These are phyloP conservation scores for Felis chaus DNA, from an alignment of 2,113 vertebrate species.

Conservation along the genomic window DNA sequence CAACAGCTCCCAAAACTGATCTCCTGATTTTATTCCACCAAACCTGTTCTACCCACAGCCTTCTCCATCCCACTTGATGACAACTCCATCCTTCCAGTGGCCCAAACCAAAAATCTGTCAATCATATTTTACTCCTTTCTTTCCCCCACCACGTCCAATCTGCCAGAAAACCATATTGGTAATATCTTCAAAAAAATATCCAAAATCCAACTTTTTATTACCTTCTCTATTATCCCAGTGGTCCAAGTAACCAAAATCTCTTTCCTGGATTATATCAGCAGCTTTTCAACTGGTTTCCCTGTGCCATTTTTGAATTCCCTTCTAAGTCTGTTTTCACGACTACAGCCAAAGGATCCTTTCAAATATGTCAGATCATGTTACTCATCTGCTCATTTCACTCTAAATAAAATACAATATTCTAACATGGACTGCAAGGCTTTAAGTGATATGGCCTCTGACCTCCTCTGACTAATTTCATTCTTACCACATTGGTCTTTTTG, in stretches of 20 bases:
- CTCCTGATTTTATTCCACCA: not conserved
- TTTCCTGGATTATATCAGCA: slow-evolving; percentile 3
- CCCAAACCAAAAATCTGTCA: not conserved
- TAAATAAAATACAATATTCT: not conserved
- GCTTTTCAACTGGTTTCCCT: not conserved
- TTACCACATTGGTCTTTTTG: not conserved
- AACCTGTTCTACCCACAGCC: not conserved
- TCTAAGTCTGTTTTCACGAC: not conserved
- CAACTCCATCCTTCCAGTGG: not conserved
- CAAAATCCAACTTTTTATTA: not conserved
- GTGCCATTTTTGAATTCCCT: not conserved
- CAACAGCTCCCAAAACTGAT: not conserved
- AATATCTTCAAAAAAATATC: not conserved
- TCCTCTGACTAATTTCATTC: not conserved
- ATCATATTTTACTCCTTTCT: not conserved
- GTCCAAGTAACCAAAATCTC: not conserved
- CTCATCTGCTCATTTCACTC: not conserved
- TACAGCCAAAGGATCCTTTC: not conserved
- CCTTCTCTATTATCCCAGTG: not conserved
- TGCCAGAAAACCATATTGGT: not conserved
- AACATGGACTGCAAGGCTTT: not conserved
- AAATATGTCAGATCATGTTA: not conserved
- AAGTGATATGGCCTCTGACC: not conserved
- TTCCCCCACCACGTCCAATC: not conserved
- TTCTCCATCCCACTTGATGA: not conserved